phyloP scores from a whole-genome alignment of 2,888 invertebrate species.

The Epirrita christyi region DNA sequence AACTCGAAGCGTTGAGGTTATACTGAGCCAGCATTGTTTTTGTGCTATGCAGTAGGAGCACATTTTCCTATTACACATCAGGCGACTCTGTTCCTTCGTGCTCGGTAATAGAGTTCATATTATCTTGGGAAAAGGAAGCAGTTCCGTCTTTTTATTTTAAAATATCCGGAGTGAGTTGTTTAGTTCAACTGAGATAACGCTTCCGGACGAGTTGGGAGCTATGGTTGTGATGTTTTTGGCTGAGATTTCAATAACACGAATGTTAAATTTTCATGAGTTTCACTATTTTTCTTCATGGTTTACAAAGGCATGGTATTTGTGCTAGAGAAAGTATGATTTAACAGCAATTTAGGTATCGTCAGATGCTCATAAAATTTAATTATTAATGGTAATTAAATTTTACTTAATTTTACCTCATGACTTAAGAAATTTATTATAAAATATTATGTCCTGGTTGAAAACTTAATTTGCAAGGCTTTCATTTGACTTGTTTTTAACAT shows the following conservation, averaged over 20 bases:
- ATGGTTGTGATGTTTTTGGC: constrained; percentile 56
- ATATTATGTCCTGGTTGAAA: too few relatives aligned
- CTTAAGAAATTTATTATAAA: too few relatives aligned
- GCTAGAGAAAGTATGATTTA: neutral
- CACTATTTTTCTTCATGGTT: neutral
- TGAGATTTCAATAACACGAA: constrained; percentile 51
- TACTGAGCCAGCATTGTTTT: constrained; percentile 62
- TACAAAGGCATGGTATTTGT: neutral
- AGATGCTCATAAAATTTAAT: too few relatives aligned
- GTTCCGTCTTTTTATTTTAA: constrained; percentile 41
- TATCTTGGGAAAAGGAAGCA: constrained; percentile 22
- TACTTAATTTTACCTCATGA: too few relatives aligned
- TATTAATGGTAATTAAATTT: too few relatives aligned
- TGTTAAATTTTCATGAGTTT: constrained; percentile 29
- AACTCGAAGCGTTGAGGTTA: constrained; percentile 63
- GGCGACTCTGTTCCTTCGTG: constrained; percentile 41
- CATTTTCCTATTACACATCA: constrained; percentile 26
- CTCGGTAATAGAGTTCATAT: constrained; percentile 38
- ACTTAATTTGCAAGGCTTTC: too few relatives aligned
- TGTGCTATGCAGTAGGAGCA: constrained; percentile 35
- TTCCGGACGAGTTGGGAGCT: constrained; percentile 65
- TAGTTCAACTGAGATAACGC: constrained; percentile 75
- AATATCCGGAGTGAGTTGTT: constrained; percentile 71
- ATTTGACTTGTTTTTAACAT: too few relatives aligned
- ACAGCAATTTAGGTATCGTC: too few relatives aligned